Conservation (phyloP, 2,113 vertebrate genomes). For the Proterorhinus semilunaris region DNA sequence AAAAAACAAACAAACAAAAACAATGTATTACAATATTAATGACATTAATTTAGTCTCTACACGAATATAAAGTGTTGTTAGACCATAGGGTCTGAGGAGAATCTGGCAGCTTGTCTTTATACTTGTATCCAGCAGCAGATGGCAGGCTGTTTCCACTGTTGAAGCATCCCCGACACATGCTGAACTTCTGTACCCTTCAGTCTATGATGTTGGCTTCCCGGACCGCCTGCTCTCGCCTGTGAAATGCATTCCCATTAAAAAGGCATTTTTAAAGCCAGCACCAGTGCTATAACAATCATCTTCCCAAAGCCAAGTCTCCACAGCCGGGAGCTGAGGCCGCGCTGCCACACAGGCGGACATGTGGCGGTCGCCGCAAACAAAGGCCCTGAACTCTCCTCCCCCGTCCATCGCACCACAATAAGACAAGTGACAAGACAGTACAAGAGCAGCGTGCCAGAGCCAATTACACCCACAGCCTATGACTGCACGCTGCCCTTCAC, state of each 20-base stretch:
- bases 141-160: slow-evolving; percentile 80
- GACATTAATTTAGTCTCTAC: not conserved
- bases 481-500: slow-evolving; percentile 69
- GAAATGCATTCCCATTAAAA: slow-evolving; percentile 80
- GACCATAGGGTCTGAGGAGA: not conserved
- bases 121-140: slow-evolving; percentile 66
- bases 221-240: slow-evolving; percentile 71
- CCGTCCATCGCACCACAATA: slow-evolving; percentile 52
- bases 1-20: no score
- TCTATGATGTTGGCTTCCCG: slow-evolving; percentile 68
- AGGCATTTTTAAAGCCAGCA: slow-evolving; percentile 77
- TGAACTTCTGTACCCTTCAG: slow-evolving; percentile 60
- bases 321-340: slow-evolving; percentile 50
- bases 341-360: slow-evolving; percentile 77
- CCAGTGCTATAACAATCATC: slow-evolving; percentile 79
- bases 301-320: slow-evolving; percentile 67
- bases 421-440: slow-evolving; percentile 39
- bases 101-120: slow-evolving; percentile 13
- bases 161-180: slow-evolving; percentile 34
- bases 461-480: slow-evolving; percentile 76
- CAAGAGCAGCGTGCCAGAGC: slow-evolving; percentile 68
- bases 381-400: slow-evolving; percentile 66
- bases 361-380: slow-evolving; percentile 76
- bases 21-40: not conserved
- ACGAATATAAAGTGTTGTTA: slow-evolving; percentile 12